Evolutionary conservation across 1,140 invertebrate genomes (phyloP).

Genomic region (Heliothis subflexa): DNA sequence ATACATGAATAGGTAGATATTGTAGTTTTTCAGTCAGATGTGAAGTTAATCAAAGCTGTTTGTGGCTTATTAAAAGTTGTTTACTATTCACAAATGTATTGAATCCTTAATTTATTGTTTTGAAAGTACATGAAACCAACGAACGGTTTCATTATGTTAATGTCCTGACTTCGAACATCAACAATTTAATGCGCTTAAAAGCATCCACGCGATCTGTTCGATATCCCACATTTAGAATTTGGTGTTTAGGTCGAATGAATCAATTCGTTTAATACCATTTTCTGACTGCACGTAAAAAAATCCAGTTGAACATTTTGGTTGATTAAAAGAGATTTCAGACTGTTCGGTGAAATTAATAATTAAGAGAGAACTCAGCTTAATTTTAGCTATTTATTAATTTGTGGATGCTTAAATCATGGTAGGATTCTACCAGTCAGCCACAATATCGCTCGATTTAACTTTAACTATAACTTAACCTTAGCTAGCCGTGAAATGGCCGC

Average conservation of each 20-base stretch:
- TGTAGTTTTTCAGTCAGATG: too few relatives aligned
- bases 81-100: background rate
- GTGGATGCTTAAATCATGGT: too few relatives aligned
- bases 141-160: conserved; percentile 3
- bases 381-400: too few relatives aligned
- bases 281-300: background rate
- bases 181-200: conserved; percentile 5
- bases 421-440: background rate
- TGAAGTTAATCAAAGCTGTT: too few relatives aligned
- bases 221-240: background rate
- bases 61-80: too few relatives aligned
- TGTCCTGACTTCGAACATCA: background rate
- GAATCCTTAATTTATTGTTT: background rate
- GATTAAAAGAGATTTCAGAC: too few relatives aligned
- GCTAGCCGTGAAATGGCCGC: too few relatives aligned
- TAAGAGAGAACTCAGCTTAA: too few relatives aligned
- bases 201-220: conserved; percentile 15
- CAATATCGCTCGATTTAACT: too few relatives aligned
- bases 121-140: background rate
- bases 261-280: background rate
- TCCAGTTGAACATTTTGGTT: background rate
- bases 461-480: too few relatives aligned
- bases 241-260: background rate
- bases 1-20: too few relatives aligned
- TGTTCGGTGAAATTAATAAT: too few relatives aligned